Base-by-base conservation (phyloP, 1,140 invertebrate species). In the Laupala kohalensis region DNA sequence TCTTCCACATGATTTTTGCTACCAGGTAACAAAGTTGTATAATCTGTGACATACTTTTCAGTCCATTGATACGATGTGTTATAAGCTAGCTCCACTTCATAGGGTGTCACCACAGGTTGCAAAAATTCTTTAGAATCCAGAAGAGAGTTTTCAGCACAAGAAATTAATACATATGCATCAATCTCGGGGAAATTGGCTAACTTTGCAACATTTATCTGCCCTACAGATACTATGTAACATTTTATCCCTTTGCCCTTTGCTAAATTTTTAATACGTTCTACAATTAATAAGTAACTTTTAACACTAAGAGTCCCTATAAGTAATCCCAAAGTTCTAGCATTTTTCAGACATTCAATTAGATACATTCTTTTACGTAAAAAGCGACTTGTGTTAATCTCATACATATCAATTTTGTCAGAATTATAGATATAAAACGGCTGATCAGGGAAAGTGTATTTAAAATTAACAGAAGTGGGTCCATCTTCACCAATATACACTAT, bases 161-260 rank as follows among this genome's bases (percentile, higher is more conserved):
- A 88, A 74, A 98, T 89, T 68, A 94, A 83, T 4, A 97, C 90
- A 84, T 94, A 98, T 66, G 92, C 86, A 79, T 98, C 94, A 69
- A 97, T 89, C 85, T 96, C 93, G 69, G 90, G 86, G 81, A 96
- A 94, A 82, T 98, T 98, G 0, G 94, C 94, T 71, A 98, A 81
- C 81, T 98, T 98, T 1, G 91, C 88, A 64, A 91, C 88, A 85
- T 95, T 97, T 23, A 94, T 89, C 81, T 95, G 95, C 3, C 95
- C 95, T 69, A 98, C 90, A 29, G 92, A 92, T 65, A 98, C 87
- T n/a, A 93, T 89, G 77, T 97, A 97, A 69, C 87, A 88, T 77
- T 93, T 95, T 78, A 95, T 95, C 0, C 89, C 89, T 62, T 88
- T 88, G 62, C 83, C 79, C 77, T 87, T 89, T 1, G 93, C 85